Conservation (phyloP, 2,113 vertebrate species). For the Procavia capensis region DNA sequence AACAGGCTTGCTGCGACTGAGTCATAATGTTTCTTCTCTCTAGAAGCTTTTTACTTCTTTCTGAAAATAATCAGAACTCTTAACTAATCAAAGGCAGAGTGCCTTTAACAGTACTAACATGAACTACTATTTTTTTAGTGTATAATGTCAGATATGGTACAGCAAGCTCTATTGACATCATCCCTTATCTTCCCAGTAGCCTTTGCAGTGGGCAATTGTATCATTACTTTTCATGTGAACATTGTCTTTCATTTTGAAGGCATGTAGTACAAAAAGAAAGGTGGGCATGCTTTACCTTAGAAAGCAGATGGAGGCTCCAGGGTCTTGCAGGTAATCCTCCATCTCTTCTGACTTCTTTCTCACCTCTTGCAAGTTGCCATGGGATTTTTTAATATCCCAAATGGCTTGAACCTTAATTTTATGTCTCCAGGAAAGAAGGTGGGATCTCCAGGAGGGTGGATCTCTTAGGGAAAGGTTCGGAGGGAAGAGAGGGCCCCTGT, state of each 20-base stretch:
- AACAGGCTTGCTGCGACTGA: background rate
- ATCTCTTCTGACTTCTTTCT: background rate
- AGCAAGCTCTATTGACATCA: background rate
- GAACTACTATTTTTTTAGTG: background rate
- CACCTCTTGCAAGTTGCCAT: background rate
- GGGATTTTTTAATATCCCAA: background rate
- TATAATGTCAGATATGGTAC: rapidly evolving
- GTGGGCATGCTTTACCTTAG: rapidly evolving
- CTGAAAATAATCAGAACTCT: background rate
- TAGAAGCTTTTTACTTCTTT: constrained; percentile 33
- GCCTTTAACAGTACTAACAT: background rate
- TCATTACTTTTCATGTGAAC: background rate
- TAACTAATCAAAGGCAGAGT: background rate
- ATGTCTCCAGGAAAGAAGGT: background rate
- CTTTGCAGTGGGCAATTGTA: background rate
- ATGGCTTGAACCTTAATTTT: background rate
- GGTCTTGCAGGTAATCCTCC: background rate
- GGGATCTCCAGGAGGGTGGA: background rate
- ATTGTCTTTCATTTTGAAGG: background rate
- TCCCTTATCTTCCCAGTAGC: background rate
- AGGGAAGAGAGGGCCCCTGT: background rate
- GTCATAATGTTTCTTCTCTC: background rate
- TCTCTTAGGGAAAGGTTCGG: background rate
- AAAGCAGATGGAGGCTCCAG: background rate
- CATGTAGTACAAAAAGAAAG: background rate